Base-by-base conservation (phyloP, 1,140 invertebrate species). In the Anastrepha obliqua region DNA sequence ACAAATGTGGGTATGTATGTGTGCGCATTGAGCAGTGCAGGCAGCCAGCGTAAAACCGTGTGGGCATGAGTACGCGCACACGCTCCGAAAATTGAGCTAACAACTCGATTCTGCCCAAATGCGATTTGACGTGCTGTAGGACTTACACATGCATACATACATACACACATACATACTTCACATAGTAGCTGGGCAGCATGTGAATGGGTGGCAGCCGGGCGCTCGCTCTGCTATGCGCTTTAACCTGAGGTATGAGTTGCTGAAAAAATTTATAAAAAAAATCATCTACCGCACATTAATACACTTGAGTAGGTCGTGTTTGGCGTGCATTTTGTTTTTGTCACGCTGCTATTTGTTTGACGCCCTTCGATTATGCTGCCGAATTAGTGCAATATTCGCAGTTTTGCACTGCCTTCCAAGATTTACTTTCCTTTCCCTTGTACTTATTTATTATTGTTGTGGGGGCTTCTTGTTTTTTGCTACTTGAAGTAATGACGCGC, bases 41-140 rank as follows among this genome's bases (percentile, higher is more conserved):
- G 47, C n/a, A 81, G 74, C 13, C 74, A 81, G 74, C 74, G 44
- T 6, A 3, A 51, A 81, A 55, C 74, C 47, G 74, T 47, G 13
- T 81, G 74, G 51, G 74, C 74, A 81, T 81, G 47, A 81, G 74
- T 81, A 55, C 74, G 74, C 74, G 47, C 51, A 81, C 74, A 81
- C 74, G 74, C 74, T 81, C 47, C 44, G 74, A n/a, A 81, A 81
- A 81, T 55, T 81, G 47, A 81, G 47, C 74, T 81, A 81, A 81
- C 74, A 55, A 81, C 74, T 81, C 74, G 55, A 81, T 81, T 81
- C 74, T 55, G 44, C 17, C 17, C 74, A 81, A 55, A 81, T 81
- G n/a, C 8, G n/a, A 55, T 1, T 55, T 81, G 74, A 55, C 47
- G 47, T 29, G 39, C 8, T 17, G 42, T 42, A 8, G 51, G 51